phyloP scores from a whole-genome alignment of 2,888 invertebrate genomes.

The Eupithecia dodoneata region DNA sequence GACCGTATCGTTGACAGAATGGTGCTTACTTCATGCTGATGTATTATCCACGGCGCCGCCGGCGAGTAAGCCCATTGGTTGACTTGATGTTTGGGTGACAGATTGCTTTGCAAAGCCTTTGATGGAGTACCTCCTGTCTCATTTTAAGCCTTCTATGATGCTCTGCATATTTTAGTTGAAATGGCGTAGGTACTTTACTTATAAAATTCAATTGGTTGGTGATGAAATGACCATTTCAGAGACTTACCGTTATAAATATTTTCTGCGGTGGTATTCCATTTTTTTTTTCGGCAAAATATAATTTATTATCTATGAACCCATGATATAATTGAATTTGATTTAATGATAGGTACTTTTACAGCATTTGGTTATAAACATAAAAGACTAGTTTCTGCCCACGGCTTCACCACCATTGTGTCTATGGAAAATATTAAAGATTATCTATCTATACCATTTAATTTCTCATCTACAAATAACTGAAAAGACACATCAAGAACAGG shows the following conservation, averaged over 20 bases:
- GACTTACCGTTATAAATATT: background rate
- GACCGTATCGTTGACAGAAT: background rate
- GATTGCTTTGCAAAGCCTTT: constrained; percentile 16
- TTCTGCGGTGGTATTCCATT: too few relatives aligned
- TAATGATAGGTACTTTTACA: too few relatives aligned
- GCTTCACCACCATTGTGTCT: too few relatives aligned
- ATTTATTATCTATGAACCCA: too few relatives aligned
- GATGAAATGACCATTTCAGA: background rate
- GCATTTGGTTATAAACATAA: too few relatives aligned
- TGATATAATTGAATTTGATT: too few relatives aligned
- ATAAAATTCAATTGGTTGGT: background rate
- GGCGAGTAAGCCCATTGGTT: background rate
- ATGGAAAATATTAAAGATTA: too few relatives aligned
- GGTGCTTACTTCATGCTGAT: background rate
- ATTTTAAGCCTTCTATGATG: constrained; percentile 7
- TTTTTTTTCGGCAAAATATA: too few relatives aligned
- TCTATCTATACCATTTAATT: too few relatives aligned
- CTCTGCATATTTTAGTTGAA: background rate
- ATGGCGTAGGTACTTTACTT: background rate
- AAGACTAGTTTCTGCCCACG: too few relatives aligned
- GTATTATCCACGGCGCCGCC: background rate
- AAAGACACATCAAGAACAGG: too few relatives aligned
- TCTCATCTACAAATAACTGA: too few relatives aligned
- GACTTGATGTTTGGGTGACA: constrained; percentile 14
- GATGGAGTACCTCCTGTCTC: constrained; percentile 6